These are phyloP conservation scores for Scaptomyza tumidula DNA, from an alignment of 2,888 invertebrate species.

Conservation along the genomic window DNA sequence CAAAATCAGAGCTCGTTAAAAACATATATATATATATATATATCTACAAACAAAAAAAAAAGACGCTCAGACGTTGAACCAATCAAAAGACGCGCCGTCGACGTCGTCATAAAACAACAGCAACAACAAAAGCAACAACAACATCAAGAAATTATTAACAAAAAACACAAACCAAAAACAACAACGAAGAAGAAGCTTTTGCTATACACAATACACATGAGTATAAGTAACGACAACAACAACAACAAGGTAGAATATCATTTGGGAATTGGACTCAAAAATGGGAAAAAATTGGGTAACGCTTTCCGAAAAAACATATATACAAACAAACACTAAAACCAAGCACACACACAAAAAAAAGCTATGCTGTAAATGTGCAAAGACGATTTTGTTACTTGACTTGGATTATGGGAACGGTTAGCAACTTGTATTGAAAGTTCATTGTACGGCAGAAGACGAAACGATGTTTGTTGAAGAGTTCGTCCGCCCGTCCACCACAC, in stretches of 20 bases:
- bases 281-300: slow-evolving; percentile 62
- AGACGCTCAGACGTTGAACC: slow-evolving; percentile 59
- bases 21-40: slow-evolving; percentile 37
- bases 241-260: slow-evolving; percentile 12
- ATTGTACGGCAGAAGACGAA: slow-evolving; percentile 63
- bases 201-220: not conserved
- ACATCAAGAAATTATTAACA: slow-evolving; percentile 55
- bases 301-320: slow-evolving; percentile 28
- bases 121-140: slow-evolving; percentile 45
- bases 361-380: slow-evolving; percentile 29
- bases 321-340: not conserved
- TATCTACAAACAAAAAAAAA: slow-evolving; percentile 20
- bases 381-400: slow-evolving; percentile 8
- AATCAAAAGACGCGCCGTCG: slow-evolving; percentile 73
- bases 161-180: slow-evolving; percentile 11
- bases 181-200: not conserved
- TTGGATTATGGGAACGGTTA: slow-evolving; percentile 43
- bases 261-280: slow-evolving; percentile 37
- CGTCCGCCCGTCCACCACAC: not conserved
- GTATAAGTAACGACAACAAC: slow-evolving; percentile 1
- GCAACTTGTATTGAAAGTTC: slow-evolving; percentile 70
- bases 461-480: slow-evolving; percentile 41
- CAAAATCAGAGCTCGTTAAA: slow-evolving; percentile 78
- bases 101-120: slow-evolving; percentile 59
- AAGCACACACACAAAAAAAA: no score